These are phyloP conservation scores for Leptodactylus fuscus DNA, from an alignment of 2,113 vertebrate species.

Conservation along the genomic window DNA sequence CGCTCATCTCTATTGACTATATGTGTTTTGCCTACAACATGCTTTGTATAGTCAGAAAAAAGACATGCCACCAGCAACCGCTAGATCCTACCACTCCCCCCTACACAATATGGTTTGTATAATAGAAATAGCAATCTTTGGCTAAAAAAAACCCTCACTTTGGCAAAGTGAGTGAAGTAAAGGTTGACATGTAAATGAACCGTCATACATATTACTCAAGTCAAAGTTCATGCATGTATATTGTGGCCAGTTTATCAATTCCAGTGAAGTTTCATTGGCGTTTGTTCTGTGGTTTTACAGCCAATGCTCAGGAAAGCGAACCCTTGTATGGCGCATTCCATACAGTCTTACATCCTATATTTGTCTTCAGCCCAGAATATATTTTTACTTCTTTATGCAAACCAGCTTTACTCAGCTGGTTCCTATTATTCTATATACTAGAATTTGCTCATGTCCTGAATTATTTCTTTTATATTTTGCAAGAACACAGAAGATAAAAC, in stretches of 20 bases:
- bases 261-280: slow-evolving; percentile 40
- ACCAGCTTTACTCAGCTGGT: slow-evolving; percentile 31
- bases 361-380: slow-evolving; percentile 18
- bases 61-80: not conserved
- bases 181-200: slow-evolving; percentile 11
- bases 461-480: slow-evolving; percentile 22
- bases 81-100: not conserved
- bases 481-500: not conserved
- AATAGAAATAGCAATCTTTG: not conserved
- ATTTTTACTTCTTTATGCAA: slow-evolving; percentile 34
- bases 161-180: not conserved
- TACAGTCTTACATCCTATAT: slow-evolving; percentile 43
- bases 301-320: slow-evolving; percentile 33
- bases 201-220: slow-evolving; percentile 15
- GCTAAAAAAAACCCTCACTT: not conserved
- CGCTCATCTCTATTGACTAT: no score
- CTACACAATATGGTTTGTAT: not conserved
- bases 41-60: no score
- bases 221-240: slow-evolving; percentile 25
- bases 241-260: slow-evolving; percentile 33
- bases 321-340: slow-evolving; percentile 6
- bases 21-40: no score
- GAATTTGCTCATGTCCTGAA: slow-evolving; percentile 16
- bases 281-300: slow-evolving; percentile 30
- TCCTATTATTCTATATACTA: slow-evolving; percentile 42